These are phyloP conservation scores for Phrynocephalus guinanensis DNA, from an alignment of 2,797 vertebrate species.

Conservation along the genomic window DNA sequence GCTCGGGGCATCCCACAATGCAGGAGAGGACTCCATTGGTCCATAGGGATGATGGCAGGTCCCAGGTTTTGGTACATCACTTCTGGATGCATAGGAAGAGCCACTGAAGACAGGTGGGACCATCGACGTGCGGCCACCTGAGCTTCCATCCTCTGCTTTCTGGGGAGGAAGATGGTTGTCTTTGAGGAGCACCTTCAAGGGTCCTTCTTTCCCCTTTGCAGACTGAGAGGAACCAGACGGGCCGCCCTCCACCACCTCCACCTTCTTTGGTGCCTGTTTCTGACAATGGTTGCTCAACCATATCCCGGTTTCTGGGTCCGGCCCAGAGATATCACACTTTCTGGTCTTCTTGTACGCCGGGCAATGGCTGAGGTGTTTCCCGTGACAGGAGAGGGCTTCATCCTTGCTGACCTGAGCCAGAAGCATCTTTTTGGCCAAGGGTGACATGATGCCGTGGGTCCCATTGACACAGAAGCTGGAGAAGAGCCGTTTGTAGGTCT, in stretches of 20 bases:
- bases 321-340: not conserved
- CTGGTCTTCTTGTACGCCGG: not conserved
- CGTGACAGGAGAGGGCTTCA: conserved; percentile 64
- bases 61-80: conserved; percentile 55
- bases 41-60: conserved; percentile 56
- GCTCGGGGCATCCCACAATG: conserved; percentile 63
- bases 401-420: conserved; percentile 90
- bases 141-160: conserved; percentile 38
- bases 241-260: rapidly evolving
- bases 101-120: conserved; percentile 74
- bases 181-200: too few relatives aligned
- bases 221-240: too few relatives aligned
- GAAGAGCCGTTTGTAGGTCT: conserved; percentile 75
- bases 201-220: too few relatives aligned
- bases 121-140: conserved; percentile 67
- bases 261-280: conserved; percentile 47
- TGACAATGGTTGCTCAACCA: conserved; percentile 70
- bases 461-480: conserved; percentile 76
- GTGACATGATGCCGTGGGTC: conserved; percentile 87
- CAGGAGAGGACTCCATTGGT: conserved; percentile 64
- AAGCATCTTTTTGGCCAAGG: conserved; percentile 93
- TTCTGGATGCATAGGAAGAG: conserved; percentile 67
- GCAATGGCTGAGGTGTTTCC: conserved; percentile 62
- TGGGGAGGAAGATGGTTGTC: too few relatives aligned
- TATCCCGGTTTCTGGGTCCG: conserved; percentile 61